Base-by-base conservation (phyloP, 2,113 vertebrate species). In the Nyctibius bracteatus region DNA sequence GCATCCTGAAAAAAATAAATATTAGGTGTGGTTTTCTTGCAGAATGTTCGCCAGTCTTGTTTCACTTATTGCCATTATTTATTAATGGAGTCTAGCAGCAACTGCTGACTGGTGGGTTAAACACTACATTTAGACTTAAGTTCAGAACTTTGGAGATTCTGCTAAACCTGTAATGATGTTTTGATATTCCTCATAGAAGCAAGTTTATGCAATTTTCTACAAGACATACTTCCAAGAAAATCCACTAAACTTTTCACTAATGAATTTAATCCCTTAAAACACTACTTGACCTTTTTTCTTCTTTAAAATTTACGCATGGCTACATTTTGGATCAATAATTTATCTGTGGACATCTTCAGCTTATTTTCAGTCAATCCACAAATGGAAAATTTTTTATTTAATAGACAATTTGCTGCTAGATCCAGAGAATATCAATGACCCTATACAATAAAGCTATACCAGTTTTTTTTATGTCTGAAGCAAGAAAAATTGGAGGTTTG, bases 261-360 rank as follows among this genome's bases (percentile, higher is more conserved):
- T 78, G 33, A 63, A 46, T 84, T 79, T 88, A 0, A 73, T 41
- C 37, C 12, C 12, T 68, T 80, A 51, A 71, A 81, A 23, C 6
- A 54, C 1, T 28, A 7, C 18, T 83, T 90, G 12, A 33, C 22
- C 9, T 43, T 57, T 81, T 82, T 83, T 90, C 74, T 33, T 9
- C 39, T 85, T 61, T 72, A 49, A 84, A 79, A 80, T 14, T n/a
- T 72, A 49, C 0, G 0, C 20, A 22, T 1, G 0, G 6, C 12
- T 73, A 22, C 8, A 8, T 89, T 93, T 91, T 66, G 21, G 25
- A 43, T 88, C 37, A 85, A n/a, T 73, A 90, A 51, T 54, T 83
- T 80, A 70, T 43, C 23, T 63, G 25, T 86, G 21, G 12, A 51
- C 11, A 21, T 47, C 37, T 61, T 72, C 54, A 54, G 6, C 41